Conservation (phyloP, 2,888 invertebrate species). For the Nemapogon koenigi region DNA sequence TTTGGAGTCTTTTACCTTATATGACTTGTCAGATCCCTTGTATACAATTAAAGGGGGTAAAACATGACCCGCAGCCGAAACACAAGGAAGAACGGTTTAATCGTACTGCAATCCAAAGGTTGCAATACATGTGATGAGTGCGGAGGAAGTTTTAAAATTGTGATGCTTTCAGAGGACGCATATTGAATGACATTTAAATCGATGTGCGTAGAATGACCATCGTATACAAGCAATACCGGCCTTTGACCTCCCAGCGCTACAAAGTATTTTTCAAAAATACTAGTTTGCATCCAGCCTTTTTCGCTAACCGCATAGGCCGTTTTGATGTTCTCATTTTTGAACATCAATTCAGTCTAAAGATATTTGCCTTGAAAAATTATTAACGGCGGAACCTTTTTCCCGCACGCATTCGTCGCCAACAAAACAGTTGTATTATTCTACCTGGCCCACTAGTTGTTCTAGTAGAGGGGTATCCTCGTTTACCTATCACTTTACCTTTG, state of each 20-base stretch:
- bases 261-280: constrained; percentile 13
- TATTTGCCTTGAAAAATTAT: constrained; percentile 11
- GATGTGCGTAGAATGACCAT: constrained; percentile 5
- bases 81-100: constrained; percentile 6
- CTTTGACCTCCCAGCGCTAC: constrained; percentile 12
- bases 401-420: constrained; percentile 10
- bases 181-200: neutral
- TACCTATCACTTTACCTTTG: constrained; percentile 18
- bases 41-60: too few species aligned
- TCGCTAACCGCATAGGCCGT: constrained; percentile 20
- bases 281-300: constrained; percentile 24
- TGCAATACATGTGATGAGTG: constrained; percentile 7
- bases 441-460: constrained; percentile 12
- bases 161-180: constrained; percentile 1
- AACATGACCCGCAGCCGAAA: too few species aligned
- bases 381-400: constrained; percentile 12
- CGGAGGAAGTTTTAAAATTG: constrained; percentile 6
- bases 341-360: constrained; percentile 18
- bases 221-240: constrained; percentile 7
- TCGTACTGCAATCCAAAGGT: constrained; percentile 8
- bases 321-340: constrained; percentile 6
- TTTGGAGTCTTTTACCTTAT: too few species aligned
- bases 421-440: constrained; percentile 12
- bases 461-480: constrained; percentile 10
- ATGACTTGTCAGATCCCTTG: too few species aligned